Evolutionary conservation across 2,888 invertebrate species (phyloP), one percentile per base, ranked within the genome.

Genomic region (Sinodicranocentrus sp.): DNA sequence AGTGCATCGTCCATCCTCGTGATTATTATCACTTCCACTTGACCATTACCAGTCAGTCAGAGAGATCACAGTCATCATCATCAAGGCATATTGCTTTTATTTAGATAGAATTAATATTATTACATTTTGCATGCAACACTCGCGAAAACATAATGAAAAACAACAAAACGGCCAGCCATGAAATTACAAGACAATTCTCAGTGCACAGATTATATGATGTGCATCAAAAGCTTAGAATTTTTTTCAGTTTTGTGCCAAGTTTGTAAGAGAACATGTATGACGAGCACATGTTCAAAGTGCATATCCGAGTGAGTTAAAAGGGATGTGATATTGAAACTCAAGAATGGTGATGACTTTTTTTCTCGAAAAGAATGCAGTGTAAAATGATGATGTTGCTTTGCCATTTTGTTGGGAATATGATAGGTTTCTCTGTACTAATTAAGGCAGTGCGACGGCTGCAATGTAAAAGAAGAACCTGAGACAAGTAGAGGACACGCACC

Each of bases 21-120:
- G 15, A n/a, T 57, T 13, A 57, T 52, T 52, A 52, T 19, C 52
- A 57, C 25, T 57, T 57, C 57, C 57, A 57, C 57, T 57, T 57
- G 57, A 57, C 57, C 57, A 57, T 57, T 54, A 13, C 23, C 25
- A 57, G 21, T 57, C 57, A 57, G 17, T 52, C 19, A 48, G n/a
- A 48, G 48, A 15, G 48, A 48, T 48, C 48, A 48, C n/a, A 33
- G 33, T 3, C 33, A 33, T 33, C 33, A 33, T 3, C 33, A 33
- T 33, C 33, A 33, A 33, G 33, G 33, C 33, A 33, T 33, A 33
- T 33, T 33, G 10, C 33, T 33, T 33, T 33, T 33, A 33, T 33
- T 33, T 33, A 33, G 33, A 33, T 33, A 33, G 33, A 33, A 33
- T 33, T 33, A 33, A 33, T 33, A 33, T 33, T 33, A 33, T 33